Base-by-base conservation (phyloP, 2,888 invertebrate genomes). In the Limnephilus lunatus region DNA sequence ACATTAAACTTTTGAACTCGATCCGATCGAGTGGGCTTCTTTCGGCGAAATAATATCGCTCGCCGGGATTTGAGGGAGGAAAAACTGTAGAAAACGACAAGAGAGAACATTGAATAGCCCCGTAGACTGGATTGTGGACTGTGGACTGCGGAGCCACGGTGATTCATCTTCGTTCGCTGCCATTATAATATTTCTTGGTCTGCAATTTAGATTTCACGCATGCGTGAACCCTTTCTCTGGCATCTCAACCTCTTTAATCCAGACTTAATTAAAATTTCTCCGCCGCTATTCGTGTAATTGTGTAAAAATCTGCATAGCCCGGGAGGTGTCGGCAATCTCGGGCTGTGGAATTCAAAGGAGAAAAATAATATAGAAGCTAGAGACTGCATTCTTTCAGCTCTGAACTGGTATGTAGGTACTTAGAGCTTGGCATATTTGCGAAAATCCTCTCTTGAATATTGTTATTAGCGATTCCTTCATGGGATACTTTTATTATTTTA, bases 221-320 rank as follows among this genome's bases (percentile, higher is more conserved):
- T 91, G 92, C 91, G 39, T 83, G 91, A 80, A 44, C 81, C 85
- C 91, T 92, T 91, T 92, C 91, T 91, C 81, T 86, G 86, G 83
- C 53, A 89, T 89, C 82, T 81, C 91, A 81, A 91, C 91, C 89
- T 91, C 91, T 92, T 92, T 92, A 92, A 92, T 91, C 83, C 89
- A 83, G 91, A 92, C 92, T 92, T 92, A 92, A 92, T 92, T 92
- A 92, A 91, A 92, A 92, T 89, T 92, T 91, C 92, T 86, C 53
- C 85, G 68, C 32, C 90, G 90, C 86, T 85, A 91, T 91, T 91
- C 90, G 35, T 30, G 88, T 91, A 91, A 90, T 91, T 91, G 91
- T 85, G 82, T 11, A 91, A 91, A 91, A 91, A 91, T 91, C 68
- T 68, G 68, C 68, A 68, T 68, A 53, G 68, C 68, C 68, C 25